These are phyloP conservation scores for Pollimyrus isidori DNA, from an alignment of 2,113 vertebrate species.

Conservation along the genomic window DNA sequence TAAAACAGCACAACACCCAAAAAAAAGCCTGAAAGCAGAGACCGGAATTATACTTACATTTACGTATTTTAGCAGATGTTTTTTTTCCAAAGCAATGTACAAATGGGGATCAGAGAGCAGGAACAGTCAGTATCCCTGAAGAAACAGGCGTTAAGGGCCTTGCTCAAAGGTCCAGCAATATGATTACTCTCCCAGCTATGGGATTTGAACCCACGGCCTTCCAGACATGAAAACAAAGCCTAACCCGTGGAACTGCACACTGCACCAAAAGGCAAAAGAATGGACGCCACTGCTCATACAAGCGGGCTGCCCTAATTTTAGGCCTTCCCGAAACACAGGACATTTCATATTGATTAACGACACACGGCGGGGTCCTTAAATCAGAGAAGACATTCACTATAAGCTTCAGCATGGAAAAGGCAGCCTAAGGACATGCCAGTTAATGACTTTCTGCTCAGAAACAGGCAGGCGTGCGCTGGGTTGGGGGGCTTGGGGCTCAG, in stretches of 20 bases:
- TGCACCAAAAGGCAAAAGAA: not conserved
- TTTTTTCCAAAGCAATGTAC: not conserved
- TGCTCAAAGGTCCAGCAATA: not conserved
- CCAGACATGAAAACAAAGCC: not conserved
- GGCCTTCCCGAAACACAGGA: not conserved
- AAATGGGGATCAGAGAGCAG: not conserved
- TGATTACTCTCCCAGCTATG: not conserved
- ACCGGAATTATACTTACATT: not conserved
- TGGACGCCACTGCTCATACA: not conserved
- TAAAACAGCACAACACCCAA: not conserved
- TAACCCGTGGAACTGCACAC: not conserved
- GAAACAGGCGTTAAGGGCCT: not conserved
- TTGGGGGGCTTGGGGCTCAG: not conserved
- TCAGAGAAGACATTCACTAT: not conserved
- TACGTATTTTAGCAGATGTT: not conserved
- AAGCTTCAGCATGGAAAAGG: not conserved
- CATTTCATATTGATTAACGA: not conserved
- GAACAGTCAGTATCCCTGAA: not conserved
- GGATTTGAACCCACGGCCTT: not conserved
- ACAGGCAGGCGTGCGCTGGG: not conserved
- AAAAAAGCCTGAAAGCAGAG: not conserved
- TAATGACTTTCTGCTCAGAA: constrained; percentile 2
- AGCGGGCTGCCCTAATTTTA: not conserved
- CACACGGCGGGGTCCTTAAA: not conserved
- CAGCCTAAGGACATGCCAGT: not conserved